Base-by-base conservation (phyloP, 37 sponge, comb jelly and placozoan genomes). In the Halichondria panicea region DNA sequence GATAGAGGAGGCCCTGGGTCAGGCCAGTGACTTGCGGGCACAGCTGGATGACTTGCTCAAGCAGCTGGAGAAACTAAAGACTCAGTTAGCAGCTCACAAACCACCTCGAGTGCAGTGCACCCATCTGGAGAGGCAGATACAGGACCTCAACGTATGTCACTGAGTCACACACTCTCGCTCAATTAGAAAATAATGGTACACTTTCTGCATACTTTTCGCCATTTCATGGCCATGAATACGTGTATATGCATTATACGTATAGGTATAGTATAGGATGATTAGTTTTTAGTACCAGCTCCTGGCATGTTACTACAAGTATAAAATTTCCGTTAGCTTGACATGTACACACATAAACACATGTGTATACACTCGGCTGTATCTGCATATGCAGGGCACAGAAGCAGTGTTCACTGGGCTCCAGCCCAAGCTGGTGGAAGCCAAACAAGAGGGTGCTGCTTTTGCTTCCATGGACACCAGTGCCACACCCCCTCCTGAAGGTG, bases 41-140 rank as follows among this genome's bases (percentile, higher is more conserved):
- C 44, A 69, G 28, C 38, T 92, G 55, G 45, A 33, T 13, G 69
- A 65, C 9, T 31, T 92, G 48, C 45, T 77, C 11, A 70, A 73
- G 42, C 37, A 68, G 38, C 50, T 88, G 75, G 43, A 69, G 46
- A 75, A 73, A 32, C 53, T 63, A 42, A 57, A 85, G 27, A 8
- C 28, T 13, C 41, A 30, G n/a, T 31, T 92, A 38, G 70, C 77
- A 46, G 54, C 33, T 18, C 84, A 81, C 58, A 81, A 74, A 25
- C 81, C 90, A 2, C 74, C 78, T 8, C 75, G 62, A 31, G 84
- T 87, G 19, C 64, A 42, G 4, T 55, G 79, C 19, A 58, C 45
- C 11, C 76, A 73, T 40, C 63, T 88, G 32, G 48, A 82, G 66
- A 25, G 73, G 19, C 92, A 92, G 38, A 22, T 78, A 21, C 40